Evolutionary conservation across 2,888 invertebrate genomes (phyloP), one percentile per base, ranked within the genome.

Genomic region (Elysia crispata): DNA sequence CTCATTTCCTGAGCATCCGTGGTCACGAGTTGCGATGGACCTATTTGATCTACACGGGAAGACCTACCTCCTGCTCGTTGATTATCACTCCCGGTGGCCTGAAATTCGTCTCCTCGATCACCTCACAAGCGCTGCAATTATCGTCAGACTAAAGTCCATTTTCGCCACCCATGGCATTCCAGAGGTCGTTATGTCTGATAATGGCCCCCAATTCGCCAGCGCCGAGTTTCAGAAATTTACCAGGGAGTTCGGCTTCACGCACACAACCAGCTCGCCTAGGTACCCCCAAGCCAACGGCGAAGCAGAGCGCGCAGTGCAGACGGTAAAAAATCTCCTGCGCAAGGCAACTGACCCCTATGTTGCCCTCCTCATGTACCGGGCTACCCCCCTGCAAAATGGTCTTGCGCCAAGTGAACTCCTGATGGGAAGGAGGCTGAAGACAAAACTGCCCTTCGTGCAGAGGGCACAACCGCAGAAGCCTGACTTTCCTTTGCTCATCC

Each of bases 261-360:
- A 80, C 67, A 20, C 25, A 0, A 80, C 80, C 11, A 60, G 67
- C 49, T 62, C 54, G 8, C 80, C 60, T 25, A 5, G 31, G 18
- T 66, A 80, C 23, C 70, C 69, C 20, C 70, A 76, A 62, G 64
- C 57, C n/a, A 72, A 76, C 28, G 76, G 72, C n/a, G 31, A 62
- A 31, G 72, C 72, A n/a, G 72, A 80, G 33, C 31, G 69, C n/a
- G n/a, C n/a, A n/a, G n/a, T n/a, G n/a, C n/a, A n/a, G 79, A 74
- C 79, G 20, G 0, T 69, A n/a, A 62, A 75, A 62, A 76, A 69
- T 30, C 25, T 79, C 28, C 57, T 79, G 30, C 50, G 23, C 25
- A 74, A 79, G 50, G 33, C 66, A 15, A 54, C 66, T 50, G 66
- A 74, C 50, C 74, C 79, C 0, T 79, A 79, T 67, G 30, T 75